These are phyloP conservation scores for Ferrisia virgata DNA, from an alignment of 2,888 invertebrate species.

Conservation along the genomic window DNA sequence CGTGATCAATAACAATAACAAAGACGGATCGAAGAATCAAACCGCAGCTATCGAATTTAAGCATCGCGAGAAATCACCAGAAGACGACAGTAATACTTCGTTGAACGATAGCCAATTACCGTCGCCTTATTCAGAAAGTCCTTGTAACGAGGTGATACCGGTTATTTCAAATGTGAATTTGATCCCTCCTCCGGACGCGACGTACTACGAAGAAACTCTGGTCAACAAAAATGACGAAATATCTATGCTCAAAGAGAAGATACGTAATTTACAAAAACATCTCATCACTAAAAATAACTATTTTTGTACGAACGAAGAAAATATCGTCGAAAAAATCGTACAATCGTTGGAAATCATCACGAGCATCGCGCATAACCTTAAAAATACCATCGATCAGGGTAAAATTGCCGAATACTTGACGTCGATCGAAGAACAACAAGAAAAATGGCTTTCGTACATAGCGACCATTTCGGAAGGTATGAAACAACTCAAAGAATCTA, in stretches of 20 bases:
- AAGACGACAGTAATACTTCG: not conserved
- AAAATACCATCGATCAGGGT: not conserved
- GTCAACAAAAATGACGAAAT: constrained; percentile 25
- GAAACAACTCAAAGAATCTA: not conserved
- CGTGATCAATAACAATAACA: not conserved
- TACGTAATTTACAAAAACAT: not conserved
- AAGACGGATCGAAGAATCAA: not conserved
- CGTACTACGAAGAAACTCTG: constrained; percentile 14
- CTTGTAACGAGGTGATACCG: not conserved
- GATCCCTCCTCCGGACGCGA: not conserved
- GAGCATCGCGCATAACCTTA: not conserved
- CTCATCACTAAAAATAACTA: not conserved
- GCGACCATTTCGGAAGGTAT: not conserved
- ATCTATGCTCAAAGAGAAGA: constrained; percentile 13
- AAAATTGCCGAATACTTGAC: not conserved
- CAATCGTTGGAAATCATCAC: not conserved
- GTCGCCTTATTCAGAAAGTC: constrained; percentile 1
- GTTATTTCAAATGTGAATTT: not conserved
- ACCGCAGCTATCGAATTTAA: not conserved
- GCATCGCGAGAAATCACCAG: not conserved
- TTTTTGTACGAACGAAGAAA: not conserved
- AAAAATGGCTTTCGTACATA: not conserved
- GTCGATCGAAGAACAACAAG: not conserved
- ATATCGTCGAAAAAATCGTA: not conserved
- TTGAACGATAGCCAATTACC: not conserved